phyloP scores from a whole-genome alignment of 2,888 invertebrate genomes.

The Nomada fabriciana region DNA sequence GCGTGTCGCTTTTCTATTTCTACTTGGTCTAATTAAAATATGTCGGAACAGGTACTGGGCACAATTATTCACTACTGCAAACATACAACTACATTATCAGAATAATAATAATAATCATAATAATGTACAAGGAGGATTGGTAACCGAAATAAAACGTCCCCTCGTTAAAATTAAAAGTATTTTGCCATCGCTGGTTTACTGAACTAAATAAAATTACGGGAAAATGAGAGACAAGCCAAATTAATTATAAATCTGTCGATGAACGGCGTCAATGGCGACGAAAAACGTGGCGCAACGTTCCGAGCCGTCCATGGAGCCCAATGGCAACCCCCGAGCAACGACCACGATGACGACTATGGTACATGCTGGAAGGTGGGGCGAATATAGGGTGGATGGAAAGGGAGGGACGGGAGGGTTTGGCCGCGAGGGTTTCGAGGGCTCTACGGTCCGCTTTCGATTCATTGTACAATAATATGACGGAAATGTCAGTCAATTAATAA shows the following conservation, averaged over 20 bases:
- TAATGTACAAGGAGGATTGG: too few species aligned
- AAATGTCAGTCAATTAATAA: constrained; percentile 85
- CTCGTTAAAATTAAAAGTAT: too few species aligned
- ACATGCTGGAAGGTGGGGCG: not conserved
- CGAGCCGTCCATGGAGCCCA: constrained; percentile 12
- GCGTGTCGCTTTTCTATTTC: not conserved
- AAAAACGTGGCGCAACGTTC: constrained; percentile 21
- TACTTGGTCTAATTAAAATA: too few species aligned
- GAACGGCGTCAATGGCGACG: constrained; percentile 22
- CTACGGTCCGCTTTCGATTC: constrained; percentile 75
- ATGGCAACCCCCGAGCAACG: constrained; percentile 41
- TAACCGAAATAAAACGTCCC: too few species aligned
- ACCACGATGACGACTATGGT: constrained; percentile 30
- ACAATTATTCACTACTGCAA: too few species aligned
- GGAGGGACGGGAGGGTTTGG: constrained; percentile 25
- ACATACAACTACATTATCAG: too few species aligned
- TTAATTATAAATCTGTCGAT: not conserved
- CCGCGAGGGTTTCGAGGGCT: constrained; percentile 68
- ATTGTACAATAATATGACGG: constrained; percentile 82
- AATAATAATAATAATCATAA: too few species aligned
- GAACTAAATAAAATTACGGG: not conserved
- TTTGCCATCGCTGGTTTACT: too few species aligned
- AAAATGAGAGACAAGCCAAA: not conserved
- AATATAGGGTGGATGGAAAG: constrained; percentile 7
- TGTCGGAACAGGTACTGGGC: too few species aligned